phyloP scores from a whole-genome alignment of 2,113 vertebrate genomes.

The Etia nguti region DNA sequence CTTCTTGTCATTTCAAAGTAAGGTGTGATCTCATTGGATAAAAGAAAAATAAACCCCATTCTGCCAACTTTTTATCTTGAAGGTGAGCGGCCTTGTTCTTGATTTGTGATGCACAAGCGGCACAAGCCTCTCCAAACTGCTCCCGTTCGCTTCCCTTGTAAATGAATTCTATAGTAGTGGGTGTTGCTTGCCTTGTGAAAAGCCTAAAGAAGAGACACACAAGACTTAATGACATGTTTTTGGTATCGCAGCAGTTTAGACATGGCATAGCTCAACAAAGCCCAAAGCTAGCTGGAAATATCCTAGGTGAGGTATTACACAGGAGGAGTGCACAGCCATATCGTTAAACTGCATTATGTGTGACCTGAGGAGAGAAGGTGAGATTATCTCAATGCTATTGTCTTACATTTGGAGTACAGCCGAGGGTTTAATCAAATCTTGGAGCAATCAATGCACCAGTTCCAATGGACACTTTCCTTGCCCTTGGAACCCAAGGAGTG shows the following conservation, averaged over 20 bases:
- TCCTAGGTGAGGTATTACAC: conserved; percentile 27
- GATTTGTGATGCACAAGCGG: background rate
- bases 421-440: conserved; percentile 70
- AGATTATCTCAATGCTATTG: conserved; percentile 68
- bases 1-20: background rate
- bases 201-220: background rate
- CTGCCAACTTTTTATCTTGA: background rate
- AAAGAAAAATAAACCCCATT: background rate
- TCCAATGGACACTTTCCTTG: conserved; percentile 47
- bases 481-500: conserved; percentile 65
- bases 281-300: background rate
- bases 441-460: conserved; percentile 61
- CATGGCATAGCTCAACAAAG: background rate
- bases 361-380: conserved; percentile 60
- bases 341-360: conserved; percentile 54
- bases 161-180: background rate
- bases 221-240: background rate
- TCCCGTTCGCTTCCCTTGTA: background rate
- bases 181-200: background rate
- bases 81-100: background rate
- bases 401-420: conserved; percentile 64
- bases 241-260: background rate
- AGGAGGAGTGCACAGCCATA: conserved; percentile 11
- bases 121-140: background rate
- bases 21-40: background rate